A percentile compares a stretch with the other conserved stretches of the same genome.
Conservation (phyloP, 2,113 vertebrate genomes). For the Stegostoma tigrinum region DNA sequence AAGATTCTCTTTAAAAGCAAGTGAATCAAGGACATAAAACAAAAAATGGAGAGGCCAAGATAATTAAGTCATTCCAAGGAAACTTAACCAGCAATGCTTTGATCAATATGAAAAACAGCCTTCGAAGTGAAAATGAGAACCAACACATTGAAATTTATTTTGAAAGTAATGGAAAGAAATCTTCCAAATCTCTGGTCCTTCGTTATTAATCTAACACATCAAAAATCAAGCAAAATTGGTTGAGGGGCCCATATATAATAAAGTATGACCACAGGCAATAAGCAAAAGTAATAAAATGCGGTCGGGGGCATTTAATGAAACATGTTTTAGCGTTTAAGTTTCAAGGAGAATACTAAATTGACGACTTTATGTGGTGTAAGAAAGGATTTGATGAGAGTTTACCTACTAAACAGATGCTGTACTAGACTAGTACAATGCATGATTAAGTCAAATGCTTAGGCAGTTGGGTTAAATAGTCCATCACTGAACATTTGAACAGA, state of each 20-base stretch:
- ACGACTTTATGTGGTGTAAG: slow-evolving; percentile 31
- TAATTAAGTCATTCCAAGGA: neutral
- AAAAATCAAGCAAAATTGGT: neutral
- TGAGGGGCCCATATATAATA: slow-evolving; percentile 19
- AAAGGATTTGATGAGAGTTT: slow-evolving; percentile 29
- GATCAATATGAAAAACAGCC: neutral
- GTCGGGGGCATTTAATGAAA: slow-evolving; percentile 30
- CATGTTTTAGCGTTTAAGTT: slow-evolving; percentile 32
- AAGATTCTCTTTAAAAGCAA: neutral
- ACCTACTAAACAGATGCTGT: slow-evolving; percentile 35
- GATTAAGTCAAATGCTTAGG: slow-evolving; percentile 28
- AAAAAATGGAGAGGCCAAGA: neutral
- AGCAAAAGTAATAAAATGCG: slow-evolving; percentile 25
- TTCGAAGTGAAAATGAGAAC: neutral
- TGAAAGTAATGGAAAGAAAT: neutral
- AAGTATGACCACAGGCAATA: slow-evolving; percentile 30
- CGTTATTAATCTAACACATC: neutral
- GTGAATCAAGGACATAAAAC: neutral
- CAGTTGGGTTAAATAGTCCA: slow-evolving; percentile 33
- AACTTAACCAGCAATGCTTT: neutral
- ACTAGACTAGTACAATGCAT: slow-evolving; percentile 27
- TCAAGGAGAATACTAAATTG: slow-evolving; percentile 23
- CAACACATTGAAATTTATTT: slow-evolving; percentile 8
- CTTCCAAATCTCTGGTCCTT: neutral
- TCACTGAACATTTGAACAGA: slow-evolving; percentile 26